Percentiles rank a stretch among this genome's conserved stretches.
Evolutionary conservation across 2,888 invertebrate species (phyloP).

Genomic region (Caenorhabditis wallacei): DNA sequence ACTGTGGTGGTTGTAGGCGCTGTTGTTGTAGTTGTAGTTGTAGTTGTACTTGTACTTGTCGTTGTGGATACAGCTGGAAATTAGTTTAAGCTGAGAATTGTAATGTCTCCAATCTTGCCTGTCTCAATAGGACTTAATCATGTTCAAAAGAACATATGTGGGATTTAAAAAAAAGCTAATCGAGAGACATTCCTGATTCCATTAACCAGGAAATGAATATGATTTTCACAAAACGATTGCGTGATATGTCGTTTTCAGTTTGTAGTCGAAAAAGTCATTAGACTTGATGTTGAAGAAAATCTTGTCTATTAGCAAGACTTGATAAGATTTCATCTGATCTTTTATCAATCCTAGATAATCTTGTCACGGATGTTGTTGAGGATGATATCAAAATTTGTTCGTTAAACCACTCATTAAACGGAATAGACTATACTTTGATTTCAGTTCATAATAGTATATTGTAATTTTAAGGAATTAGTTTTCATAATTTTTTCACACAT

Average conservation of each 20-base stretch:
- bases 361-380: background rate
- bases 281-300: background rate
- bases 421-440: no score
- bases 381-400: no score
- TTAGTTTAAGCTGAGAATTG: background rate
- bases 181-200: no score
- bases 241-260: background rate
- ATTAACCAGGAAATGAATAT: no score
- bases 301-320: slow-evolving; percentile 3
- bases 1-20: slow-evolving; percentile 25
- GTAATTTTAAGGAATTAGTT: no score
- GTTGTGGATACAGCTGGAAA: slow-evolving; percentile 7
- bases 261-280: background rate
- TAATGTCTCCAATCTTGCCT: background rate
- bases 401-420: no score
- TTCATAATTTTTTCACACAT: no score
- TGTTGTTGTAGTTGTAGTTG: slow-evolving; percentile 29
- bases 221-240: background rate
- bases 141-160: no score
- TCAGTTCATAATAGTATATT: no score
- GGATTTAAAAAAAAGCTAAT: no score
- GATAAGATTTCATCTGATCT: slow-evolving; percentile 21
- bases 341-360: background rate
- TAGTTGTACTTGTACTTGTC: background rate
- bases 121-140: no score